Evolutionary conservation across 2,113 vertebrate genomes (phyloP), one percentile per base, ranked within the genome.

Genomic region (Amphiprion percula): DNA sequence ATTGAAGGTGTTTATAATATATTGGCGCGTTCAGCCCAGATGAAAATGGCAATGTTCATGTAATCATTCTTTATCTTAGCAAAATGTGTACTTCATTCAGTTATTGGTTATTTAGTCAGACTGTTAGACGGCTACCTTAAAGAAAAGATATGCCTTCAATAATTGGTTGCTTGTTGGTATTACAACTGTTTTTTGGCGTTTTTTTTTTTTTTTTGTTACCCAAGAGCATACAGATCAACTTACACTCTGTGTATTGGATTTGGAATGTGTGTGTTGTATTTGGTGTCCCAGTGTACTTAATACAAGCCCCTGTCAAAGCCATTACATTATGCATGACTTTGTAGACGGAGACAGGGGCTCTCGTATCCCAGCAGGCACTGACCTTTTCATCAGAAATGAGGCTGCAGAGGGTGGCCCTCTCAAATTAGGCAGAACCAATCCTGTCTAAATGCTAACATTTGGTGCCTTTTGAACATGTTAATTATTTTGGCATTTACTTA

Each of bases 341-440:
- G 37, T 28, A 46, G 65, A 62, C 14, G 3, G 52, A 1, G 2
- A 53, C 61, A 58, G 60, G 10, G 39, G 49, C 56, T 72, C 55
- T 24, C 55, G 73, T 59, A 68, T 61, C 49, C 58, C 53, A 80
- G 50, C 41, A 68, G 55, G 16, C 56, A n/a, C 12, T 80, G 85
- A 87, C 80, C 72, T 87, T 87, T 77, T 74, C 54, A 74, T 69
- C 39, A 55, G 52, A 63, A 79, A 49, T 54, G 53, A 52, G 52
- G 23, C 47, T 77, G 67, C 46, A 69, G 30, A 83, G 50, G 59
- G 71, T 17, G 24, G 24, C 62, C 24, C 0, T 14, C 63, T 74
- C 24, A 41, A 54, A 78, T 77, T 61, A 60, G 69, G 14, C 10
- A 0, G 9, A 8, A 61, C 46, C 30, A 52, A 59, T 59, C 30